Conservation (phyloP, 2,797 vertebrate genomes). For the Danio aesculapii region DNA sequence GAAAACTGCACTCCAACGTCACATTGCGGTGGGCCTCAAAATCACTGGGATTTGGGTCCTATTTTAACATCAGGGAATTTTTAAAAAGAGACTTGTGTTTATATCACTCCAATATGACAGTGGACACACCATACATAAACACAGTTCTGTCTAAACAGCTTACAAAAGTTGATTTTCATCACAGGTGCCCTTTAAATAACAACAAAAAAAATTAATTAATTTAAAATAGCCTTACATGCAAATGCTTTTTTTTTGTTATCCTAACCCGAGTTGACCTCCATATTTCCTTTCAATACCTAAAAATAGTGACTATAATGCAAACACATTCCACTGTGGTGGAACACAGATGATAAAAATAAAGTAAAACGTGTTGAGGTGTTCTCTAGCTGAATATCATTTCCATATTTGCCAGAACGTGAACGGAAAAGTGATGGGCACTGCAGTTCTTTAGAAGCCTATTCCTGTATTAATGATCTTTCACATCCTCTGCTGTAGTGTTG, state of each 20-base stretch:
- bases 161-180: too few relatives aligned
- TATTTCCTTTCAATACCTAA: not conserved
- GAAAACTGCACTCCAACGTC: too few relatives aligned
- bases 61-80: too few relatives aligned
- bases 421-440: not conserved
- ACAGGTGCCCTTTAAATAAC: too few relatives aligned
- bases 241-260: not conserved
- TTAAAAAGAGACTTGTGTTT: too few relatives aligned
- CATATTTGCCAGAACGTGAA: not conserved
- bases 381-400: not conserved
- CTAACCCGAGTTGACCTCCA: not conserved
- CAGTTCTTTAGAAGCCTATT: not conserved
- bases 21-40: too few relatives aligned
- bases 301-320: not conserved
- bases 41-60: too few relatives aligned
- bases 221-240: too few relatives aligned
- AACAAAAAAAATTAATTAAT: too few relatives aligned
- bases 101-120: too few relatives aligned
- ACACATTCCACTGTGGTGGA: not conserved
- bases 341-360: not conserved
- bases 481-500: not conserved
- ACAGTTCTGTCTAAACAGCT: too few relatives aligned
- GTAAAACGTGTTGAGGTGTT: not conserved
- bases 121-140: too few relatives aligned
- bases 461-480: constrained; percentile 5